Base-by-base conservation (phyloP, 2,113 vertebrate species). In the Anthoscopus minutus region DNA sequence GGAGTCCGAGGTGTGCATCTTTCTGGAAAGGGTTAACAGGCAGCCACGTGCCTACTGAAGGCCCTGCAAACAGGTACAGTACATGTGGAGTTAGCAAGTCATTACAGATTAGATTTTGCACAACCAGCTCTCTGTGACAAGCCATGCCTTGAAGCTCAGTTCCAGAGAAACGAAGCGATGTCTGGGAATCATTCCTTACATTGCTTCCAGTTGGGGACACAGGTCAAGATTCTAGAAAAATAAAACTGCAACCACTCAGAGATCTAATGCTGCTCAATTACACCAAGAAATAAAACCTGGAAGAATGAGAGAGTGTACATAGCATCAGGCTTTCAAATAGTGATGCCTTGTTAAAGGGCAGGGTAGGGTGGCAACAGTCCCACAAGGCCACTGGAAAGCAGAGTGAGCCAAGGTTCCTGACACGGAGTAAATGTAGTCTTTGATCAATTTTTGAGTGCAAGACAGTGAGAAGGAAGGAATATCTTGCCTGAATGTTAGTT, bases 1-100 rank as follows among this genome's bases (percentile, higher is more conserved):
- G 97, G 69, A 94, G 94, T 92, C 94, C 96, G 0, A 86, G 73
- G 61, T 50, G 42, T 25, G 33, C 90, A 40, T 89, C 85, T 48
- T 61, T 97, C 77, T 94, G 97, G 90, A 97, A 92, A 93, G 94
- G 96, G 67, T 66, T 88, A 67, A 88, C 93, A 67, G 96, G 96
- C 79, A 96, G 94, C 94, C 94, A 77, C 0, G 15, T 57, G 53
- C 80, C 77, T 58, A 93, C 79, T 11, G 96, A 96, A 92, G 93
- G 66, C 10, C 42, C 92, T 38, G 83, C 95, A 66, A 97, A 96
- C 96, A 98, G 98, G 98, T 98, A 97, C 30, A 11, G 61, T 51
- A 48, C n/a, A 23, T 1, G 3, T 15, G 70, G 19, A 47, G 37
- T 28, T 14, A 44, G 22, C 23, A 48, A 31, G 28, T 74, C 21